Percentiles rank a stretch among this genome's conserved stretches.
Evolutionary conservation across 2,888 invertebrate species (phyloP).

Genomic region (Deroplatys truncata): DNA sequence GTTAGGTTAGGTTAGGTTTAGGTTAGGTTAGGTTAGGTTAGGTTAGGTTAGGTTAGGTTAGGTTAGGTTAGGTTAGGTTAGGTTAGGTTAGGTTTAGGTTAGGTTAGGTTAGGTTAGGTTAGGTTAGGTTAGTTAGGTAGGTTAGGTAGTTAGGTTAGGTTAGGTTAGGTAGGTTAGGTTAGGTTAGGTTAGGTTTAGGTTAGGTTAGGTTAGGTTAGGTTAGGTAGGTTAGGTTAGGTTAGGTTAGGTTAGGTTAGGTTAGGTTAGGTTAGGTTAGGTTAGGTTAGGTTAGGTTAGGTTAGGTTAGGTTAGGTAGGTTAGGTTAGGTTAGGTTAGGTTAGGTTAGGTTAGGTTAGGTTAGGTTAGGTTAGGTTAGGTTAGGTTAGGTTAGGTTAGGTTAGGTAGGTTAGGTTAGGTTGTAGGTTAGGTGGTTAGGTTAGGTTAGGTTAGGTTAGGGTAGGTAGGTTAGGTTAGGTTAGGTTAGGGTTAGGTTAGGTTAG

Average conservation of each 20-base stretch:
- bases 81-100: no score
- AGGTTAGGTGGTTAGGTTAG: no score
- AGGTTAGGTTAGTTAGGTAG: neutral
- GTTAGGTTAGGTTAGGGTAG: no score
- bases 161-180: neutral
- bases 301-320: constrained; percentile 24
- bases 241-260: constrained; percentile 30
- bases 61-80: neutral
- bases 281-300: constrained; percentile 28
- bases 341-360: neutral
- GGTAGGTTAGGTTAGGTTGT: no score
- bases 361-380: neutral
- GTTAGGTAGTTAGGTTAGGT: neutral
- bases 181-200: neutral
- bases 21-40: constrained; percentile 15
- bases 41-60: constrained; percentile 3
- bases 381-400: neutral
- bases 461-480: neutral
- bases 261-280: constrained; percentile 27
- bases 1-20: constrained; percentile 14
- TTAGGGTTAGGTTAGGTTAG: neutral
- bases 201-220: constrained; percentile 1
- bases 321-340: neutral
- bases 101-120: neutral
- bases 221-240: constrained; percentile 17